A percentile compares a stretch with the other conserved stretches of the same genome.
Conservation (phyloP, 2,888 invertebrate species). For the Pharmacophagus antenor region DNA sequence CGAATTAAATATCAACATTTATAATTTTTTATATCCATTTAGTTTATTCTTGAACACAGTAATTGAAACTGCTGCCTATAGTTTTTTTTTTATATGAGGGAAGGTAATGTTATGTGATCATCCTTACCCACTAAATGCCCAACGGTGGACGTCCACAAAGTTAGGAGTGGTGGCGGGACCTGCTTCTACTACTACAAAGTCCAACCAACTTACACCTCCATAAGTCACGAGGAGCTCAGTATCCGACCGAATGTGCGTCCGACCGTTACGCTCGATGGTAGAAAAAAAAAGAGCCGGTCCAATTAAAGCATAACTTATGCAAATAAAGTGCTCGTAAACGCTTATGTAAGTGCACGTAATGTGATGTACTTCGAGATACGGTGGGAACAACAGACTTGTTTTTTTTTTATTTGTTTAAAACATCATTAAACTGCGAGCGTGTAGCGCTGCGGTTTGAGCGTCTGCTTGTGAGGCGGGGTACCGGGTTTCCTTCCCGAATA, state of each 20-base stretch:
- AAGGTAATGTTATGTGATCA: too few relatives aligned
- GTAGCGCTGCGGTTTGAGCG: background rate
- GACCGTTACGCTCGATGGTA: background rate
- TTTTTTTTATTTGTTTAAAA: background rate
- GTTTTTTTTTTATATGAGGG: too few relatives aligned
- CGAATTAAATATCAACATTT: too few relatives aligned
- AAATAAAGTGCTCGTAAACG: background rate
- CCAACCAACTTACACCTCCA: too few relatives aligned
- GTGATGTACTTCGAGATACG: background rate
- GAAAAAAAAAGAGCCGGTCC: background rate
- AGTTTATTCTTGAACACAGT: too few relatives aligned
- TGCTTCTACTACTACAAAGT: too few relatives aligned
- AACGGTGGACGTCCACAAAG: too few relatives aligned
- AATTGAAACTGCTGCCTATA: too few relatives aligned
- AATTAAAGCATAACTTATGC: constrained; percentile 2
- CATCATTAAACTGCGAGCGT: background rate
- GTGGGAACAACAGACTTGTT: background rate
- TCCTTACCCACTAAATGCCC: too few relatives aligned
- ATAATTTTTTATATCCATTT: too few relatives aligned
- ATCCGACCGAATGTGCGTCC: background rate
- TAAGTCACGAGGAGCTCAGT: background rate
- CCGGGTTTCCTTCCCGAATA: background rate
- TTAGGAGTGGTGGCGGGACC: too few relatives aligned
- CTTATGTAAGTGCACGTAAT: constrained; percentile 1
- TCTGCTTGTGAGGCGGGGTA: background rate